Base-by-base conservation (phyloP, 2,797 vertebrate species). In the Otus scops region DNA sequence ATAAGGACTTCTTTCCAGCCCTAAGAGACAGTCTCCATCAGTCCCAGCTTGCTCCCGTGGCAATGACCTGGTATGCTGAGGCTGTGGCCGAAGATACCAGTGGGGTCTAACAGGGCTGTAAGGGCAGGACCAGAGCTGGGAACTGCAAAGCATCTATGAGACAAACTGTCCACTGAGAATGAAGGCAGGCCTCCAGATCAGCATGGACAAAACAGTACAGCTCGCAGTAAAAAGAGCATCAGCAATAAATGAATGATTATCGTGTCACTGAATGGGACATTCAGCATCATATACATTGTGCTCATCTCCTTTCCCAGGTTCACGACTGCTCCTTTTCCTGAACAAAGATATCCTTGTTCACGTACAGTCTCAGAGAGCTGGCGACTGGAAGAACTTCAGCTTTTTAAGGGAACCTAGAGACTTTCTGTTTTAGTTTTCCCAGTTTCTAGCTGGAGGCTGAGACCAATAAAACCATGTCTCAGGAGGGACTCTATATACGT, bases 1-100 rank as follows among this genome's bases (percentile, higher is more conserved):
- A 30, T 7, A 65, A 87, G 19, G 48, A n/a, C 9, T 47, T 34
- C 15, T 47, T 84, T 48, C 34, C 47, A 88, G n/a, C 22, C 16
- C 23, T 45, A 1, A 7, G 27, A 23, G 32, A 78, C 8, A 4
- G 47, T 77, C 13, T 21, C 34, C 30, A 9, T 0, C 0, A 1
- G 8, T 47, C 34, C 34, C 76, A 60, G 32, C 38, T 59, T 53
- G 21, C 27, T 51, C 39, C 32, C 0, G 1, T 48, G 73, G 18
- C 54, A 54, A 13, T 10, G 38, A 32, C 10, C 11, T 1, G 0
- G 9, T 34, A 17, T 16, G 17, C 11, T 0, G 2, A 30, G 30
- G 27, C 54, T 26, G 15, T 84, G 60, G 32, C 10, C 6, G 11
- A 75, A 59, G 63, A 39, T 34, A 30, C 3, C 4, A 5, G 36